Conservation (phyloP, 2,797 vertebrate genomes). For the Spinus olivaceus region DNA sequence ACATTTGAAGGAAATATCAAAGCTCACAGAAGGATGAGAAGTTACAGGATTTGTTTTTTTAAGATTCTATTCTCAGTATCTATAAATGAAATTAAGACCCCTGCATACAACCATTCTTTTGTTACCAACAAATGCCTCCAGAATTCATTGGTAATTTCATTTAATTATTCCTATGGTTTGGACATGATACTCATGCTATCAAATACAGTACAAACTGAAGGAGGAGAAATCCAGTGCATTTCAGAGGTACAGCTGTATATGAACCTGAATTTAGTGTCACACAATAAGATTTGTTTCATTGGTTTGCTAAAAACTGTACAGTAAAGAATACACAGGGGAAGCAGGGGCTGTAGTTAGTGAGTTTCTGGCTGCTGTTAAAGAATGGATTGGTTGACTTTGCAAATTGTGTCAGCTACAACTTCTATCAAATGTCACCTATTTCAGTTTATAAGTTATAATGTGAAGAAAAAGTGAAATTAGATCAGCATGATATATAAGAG, state of each 20-base stretch:
- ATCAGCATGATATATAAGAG: rapidly evolving
- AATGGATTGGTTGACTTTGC: neutral
- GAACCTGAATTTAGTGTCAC: neutral
- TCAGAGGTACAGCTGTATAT: neutral
- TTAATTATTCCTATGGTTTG: neutral
- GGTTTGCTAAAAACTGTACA: neutral
- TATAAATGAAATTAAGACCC: neutral
- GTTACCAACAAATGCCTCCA: neutral
- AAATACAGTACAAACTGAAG: neutral
- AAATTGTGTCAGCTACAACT: neutral
- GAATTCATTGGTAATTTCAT: neutral
- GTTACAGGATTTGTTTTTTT: neutral
- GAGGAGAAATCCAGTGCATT: neutral
- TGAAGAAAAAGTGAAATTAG: neutral
- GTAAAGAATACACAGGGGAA: neutral
- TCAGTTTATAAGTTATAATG: neutral
- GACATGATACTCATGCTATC: neutral
- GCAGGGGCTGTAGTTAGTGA: neutral
- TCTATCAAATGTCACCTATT: neutral
- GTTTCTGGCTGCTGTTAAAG: neutral
- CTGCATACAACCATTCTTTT: neutral
- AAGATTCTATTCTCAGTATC: neutral
- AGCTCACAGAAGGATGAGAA: neutral
- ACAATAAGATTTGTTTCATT: neutral
- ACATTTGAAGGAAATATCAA: neutral